Evolutionary conservation across 2,113 vertebrate species (phyloP).

Genomic region (Eulacestoma nigropectus): DNA sequence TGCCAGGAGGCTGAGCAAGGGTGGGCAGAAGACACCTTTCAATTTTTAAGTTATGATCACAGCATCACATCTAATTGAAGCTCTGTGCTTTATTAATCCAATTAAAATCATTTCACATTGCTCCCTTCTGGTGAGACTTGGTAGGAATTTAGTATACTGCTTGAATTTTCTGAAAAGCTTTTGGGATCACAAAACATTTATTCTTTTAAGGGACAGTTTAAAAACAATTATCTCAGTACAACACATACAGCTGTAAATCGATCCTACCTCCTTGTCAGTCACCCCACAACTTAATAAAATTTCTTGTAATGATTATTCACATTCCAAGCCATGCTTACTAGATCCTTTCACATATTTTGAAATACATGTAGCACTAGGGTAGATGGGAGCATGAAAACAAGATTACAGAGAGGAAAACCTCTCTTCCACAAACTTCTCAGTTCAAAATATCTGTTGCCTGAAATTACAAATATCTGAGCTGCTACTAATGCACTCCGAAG

Average conservation of each 20-base stretch:
- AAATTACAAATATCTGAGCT: not conserved
- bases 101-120: not conserved
- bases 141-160: not conserved
- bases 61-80: slow-evolving; percentile 2
- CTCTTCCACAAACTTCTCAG: not conserved
- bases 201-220: not conserved
- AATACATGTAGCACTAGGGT: not conserved
- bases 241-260: slow-evolving; percentile 68
- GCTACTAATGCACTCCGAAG: not conserved
- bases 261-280: not conserved
- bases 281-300: not conserved
- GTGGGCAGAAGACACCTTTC: slow-evolving; percentile 27
- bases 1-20: slow-evolving; percentile 2
- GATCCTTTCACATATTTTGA: not conserved
- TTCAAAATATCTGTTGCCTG: not conserved
- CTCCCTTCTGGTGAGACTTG: not conserved
- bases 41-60: slow-evolving; percentile 29
- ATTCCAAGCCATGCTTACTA: not conserved
- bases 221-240: not conserved
- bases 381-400: not conserved
- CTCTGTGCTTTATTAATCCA: not conserved
- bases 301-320: not conserved
- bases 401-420: not conserved
- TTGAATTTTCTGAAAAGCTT: not conserved
- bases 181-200: not conserved